Evolutionary conservation across 2,888 invertebrate species (phyloP).

Genomic region (Druceiella hillmani): DNA sequence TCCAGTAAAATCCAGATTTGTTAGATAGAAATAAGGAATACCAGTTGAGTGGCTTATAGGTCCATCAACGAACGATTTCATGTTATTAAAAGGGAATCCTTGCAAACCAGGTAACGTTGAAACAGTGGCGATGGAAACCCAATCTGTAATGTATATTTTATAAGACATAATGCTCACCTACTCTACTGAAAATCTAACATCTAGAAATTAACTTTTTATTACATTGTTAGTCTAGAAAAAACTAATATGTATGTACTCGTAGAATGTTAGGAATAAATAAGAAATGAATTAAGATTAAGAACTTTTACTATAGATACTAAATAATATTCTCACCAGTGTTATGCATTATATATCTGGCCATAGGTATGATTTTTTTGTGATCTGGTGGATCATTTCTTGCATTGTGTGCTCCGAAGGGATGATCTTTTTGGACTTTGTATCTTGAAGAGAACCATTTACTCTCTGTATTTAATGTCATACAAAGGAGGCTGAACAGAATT

Average conservation of each 20-base stretch:
- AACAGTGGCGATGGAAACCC: slow-evolving; percentile 67
- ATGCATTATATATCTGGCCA: slow-evolving; percentile 70
- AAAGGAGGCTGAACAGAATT: no score
- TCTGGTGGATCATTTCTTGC: slow-evolving; percentile 59
- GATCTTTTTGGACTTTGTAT: no score
- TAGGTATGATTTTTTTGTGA: slow-evolving; percentile 54
- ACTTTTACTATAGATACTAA: not conserved
- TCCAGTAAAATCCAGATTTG: slow-evolving; percentile 63
- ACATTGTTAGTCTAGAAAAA: no score
- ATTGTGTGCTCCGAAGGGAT: no score
- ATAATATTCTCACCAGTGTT: slow-evolving; percentile 51
- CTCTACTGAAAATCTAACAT: not conserved
- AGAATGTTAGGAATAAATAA: slow-evolving; percentile 2
- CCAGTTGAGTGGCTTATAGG: slow-evolving; percentile 61
- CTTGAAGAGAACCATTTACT: no score
- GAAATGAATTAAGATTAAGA: slow-evolving; percentile 3
- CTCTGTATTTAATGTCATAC: no score
- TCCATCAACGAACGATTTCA: slow-evolving; percentile 69
- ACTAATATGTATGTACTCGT: no score
- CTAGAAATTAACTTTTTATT: no score
- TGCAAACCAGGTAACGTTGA: slow-evolving; percentile 54
- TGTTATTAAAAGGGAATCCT: slow-evolving; percentile 63
- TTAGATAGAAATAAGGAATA: slow-evolving; percentile 68
- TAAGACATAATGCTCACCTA: no score
- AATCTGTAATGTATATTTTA: slow-evolving; percentile 57